Percentiles rank a stretch among this genome's conserved stretches.
These are phyloP conservation scores for Brienomyrus brachyistius DNA, from an alignment of 2,113 vertebrate species.

Conservation along the genomic window DNA sequence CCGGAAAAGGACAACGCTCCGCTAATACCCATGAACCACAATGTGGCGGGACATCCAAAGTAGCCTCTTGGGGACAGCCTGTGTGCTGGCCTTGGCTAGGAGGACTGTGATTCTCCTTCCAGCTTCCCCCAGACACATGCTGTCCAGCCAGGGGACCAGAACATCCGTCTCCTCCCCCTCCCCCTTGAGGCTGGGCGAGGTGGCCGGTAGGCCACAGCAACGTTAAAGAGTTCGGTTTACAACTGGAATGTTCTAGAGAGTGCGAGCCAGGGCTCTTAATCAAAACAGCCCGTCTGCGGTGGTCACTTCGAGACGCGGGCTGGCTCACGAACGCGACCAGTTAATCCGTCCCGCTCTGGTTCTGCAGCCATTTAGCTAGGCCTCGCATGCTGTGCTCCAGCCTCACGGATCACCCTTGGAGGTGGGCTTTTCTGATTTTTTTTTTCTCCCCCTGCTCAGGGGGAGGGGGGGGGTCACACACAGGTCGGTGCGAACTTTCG, in stretches of 20 bases:
- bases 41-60: neutral
- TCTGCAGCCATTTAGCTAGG: neutral
- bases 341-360: neutral
- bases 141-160: neutral
- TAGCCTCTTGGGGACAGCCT: neutral
- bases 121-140: neutral
- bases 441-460: neutral
- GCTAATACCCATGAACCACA: neutral
- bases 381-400: neutral
- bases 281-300: neutral
- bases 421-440: neutral
- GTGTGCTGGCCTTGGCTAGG: neutral
- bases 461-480: neutral
- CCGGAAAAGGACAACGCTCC: neutral
- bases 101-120: neutral
- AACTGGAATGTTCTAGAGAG: constrained; percentile 6
- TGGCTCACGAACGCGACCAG: neutral
- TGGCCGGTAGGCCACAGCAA: neutral
- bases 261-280: neutral
- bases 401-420: neutral
- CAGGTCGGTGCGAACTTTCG: neutral
- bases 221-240: neutral
- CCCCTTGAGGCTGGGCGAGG: neutral
- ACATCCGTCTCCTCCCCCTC: neutral
- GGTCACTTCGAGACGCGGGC: neutral